Conservation (phyloP, 2,113 vertebrate genomes). For the Labeo catla region DNA sequence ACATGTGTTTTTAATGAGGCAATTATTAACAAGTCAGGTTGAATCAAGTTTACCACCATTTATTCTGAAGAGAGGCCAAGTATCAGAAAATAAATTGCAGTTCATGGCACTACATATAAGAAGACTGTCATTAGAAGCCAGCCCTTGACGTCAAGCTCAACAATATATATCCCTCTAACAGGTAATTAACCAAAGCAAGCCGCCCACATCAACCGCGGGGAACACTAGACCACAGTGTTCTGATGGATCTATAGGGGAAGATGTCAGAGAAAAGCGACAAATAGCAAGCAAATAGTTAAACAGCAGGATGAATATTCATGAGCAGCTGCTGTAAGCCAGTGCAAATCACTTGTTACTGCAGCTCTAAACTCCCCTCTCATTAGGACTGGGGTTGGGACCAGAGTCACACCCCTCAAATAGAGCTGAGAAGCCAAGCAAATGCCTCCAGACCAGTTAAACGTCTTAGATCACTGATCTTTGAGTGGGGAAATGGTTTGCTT, state of each 20-base stretch:
- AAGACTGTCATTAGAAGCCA: background rate
- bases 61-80: background rate
- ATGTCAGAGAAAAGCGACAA: constrained; percentile 9
- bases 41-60: background rate
- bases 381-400: background rate
- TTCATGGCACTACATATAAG: background rate
- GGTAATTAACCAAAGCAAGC: constrained; percentile 13
- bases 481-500: background rate
- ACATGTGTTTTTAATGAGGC: background rate
- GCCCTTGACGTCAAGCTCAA: background rate
- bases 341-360: constrained; percentile 28
- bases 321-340: constrained; percentile 36
- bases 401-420: background rate
- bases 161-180: background rate
- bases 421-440: background rate
- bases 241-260: constrained; percentile 23
- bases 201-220: background rate
- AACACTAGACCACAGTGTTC: background rate
- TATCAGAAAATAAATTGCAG: background rate
- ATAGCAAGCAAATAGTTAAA: background rate
- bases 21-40: background rate
- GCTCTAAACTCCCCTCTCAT: background rate
- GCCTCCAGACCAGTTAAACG: background rate
- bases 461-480: constrained; percentile 20
- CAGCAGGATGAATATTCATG: constrained; percentile 39